Evolutionary conservation across 2,113 vertebrate species (phyloP).

Genomic region (Campylorhamphus procurvoides): DNA sequence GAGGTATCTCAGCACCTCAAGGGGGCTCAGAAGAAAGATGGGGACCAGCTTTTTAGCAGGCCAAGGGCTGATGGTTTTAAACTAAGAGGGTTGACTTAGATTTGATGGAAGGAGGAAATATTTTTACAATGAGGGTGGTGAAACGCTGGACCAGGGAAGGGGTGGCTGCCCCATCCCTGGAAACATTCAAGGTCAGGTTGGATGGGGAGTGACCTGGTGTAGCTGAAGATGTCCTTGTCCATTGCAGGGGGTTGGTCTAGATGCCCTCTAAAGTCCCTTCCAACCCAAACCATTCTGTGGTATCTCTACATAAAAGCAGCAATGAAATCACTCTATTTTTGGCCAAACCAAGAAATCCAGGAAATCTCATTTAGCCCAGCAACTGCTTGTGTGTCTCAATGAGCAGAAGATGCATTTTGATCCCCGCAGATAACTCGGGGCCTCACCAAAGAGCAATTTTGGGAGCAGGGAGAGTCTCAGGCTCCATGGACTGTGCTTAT

Average conservation of each 20-base stretch:
- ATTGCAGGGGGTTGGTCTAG: background rate
- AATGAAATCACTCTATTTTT: background rate
- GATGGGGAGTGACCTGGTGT: background rate
- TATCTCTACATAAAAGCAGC: background rate
- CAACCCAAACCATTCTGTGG: background rate
- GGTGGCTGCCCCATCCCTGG: background rate
- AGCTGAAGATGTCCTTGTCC: background rate
- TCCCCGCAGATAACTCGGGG: background rate
- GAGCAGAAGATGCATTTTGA: background rate
- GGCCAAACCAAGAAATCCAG: background rate
- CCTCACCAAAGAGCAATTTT: background rate
- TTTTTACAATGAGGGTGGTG: background rate
- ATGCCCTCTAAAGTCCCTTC: background rate
- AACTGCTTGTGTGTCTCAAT: background rate
- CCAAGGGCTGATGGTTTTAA: background rate
- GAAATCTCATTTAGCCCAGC: background rate
- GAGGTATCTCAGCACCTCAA: background rate
- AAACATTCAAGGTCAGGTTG: background rate
- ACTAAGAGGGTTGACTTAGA: too few species aligned
- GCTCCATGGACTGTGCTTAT: slow-evolving; percentile 35
- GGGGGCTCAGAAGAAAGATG: background rate
- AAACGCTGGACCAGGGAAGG: background rate
- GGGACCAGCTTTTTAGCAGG: background rate
- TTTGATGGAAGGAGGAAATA: too few species aligned
- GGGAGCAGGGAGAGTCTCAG: background rate